Evolutionary conservation across 2,888 invertebrate genomes (phyloP), one percentile per base, ranked within the genome.

Genomic region (Andrena bicolor): DNA sequence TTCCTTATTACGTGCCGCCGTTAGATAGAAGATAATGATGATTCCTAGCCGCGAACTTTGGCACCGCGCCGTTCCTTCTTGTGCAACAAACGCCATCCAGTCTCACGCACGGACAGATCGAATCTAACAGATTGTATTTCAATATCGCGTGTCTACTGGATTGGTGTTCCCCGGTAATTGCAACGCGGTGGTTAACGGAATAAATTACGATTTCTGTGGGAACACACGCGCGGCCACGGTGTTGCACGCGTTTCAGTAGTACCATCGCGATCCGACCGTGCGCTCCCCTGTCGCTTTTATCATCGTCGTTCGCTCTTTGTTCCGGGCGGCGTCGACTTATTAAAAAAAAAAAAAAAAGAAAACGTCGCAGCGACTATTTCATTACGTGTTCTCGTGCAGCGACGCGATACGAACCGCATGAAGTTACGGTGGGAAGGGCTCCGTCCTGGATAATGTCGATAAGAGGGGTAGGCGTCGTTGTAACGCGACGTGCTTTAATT

Each of bases 1-100:
- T 87, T 88, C 84, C 87, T 85, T 87, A 88, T 89, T 89, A 88
- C 89, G 84, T 86, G 83, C 83, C 71, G 89, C 89, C 81, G 81
- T 83, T 89, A 84, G 87, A 89, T 87, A 77, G 70, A 28, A 89
- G 88, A 89, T 88, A 88, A 88, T 89, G 85, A 88, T 87, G 88
- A 88, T 86, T 86, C 87, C 76, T 84, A 77, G 77, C 86, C 66
- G 76, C 88, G 89, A 89, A 88, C 89, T 86, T 83, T 89, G 82
- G 75, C 86, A 83, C 70, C 78, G 69, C 30, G 49, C 28, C 73
- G 77, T 71, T 66, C 88, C 69, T 53, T 73, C 76, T 87, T 82
- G 63, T 61, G 87, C 82, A 82, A 77, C 69, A 35, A 53, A 56
- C 53, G 49, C 51, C 60, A 51, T 65, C 70, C 76, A 60, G 76